phyloP scores from a whole-genome alignment of 2,888 invertebrate species.

The Tiphia femorata region DNA sequence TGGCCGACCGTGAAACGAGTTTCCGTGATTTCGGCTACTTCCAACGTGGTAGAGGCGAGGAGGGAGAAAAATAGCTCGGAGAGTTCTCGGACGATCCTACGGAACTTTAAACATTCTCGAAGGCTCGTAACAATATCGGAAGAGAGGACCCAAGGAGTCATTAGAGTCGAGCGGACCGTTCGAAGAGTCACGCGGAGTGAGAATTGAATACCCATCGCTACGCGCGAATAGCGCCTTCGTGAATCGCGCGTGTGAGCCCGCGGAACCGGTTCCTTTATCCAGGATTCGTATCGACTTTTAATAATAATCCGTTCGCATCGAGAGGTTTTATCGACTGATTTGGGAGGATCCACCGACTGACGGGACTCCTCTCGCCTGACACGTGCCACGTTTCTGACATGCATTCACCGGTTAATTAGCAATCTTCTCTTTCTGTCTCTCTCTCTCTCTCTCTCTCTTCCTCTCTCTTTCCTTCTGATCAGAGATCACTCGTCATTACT shows the following conservation, averaged over 20 bases:
- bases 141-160: too few species aligned
- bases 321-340: conserved; percentile 39
- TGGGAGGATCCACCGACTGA: conserved; percentile 27
- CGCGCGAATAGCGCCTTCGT: not conserved
- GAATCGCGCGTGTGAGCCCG: too few species aligned
- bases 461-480: conserved; percentile 1
- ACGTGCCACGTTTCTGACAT: conserved; percentile 23
- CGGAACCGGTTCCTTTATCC: conserved; percentile 35
- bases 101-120: too few species aligned
- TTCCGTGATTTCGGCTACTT: conserved; percentile 40
- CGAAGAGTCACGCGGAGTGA: too few species aligned
- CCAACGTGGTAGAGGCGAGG: not conserved
- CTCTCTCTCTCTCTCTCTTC: not conserved
- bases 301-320: conserved; percentile 30
- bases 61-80: too few species aligned
- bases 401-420: conserved; percentile 37
- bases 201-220: too few species aligned
- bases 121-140: too few species aligned
- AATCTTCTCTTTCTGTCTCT: conserved; percentile 5
- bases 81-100: too few species aligned
- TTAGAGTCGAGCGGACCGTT: too few species aligned
- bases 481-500: not conserved
- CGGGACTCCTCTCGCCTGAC: conserved; percentile 28
- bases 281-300: conserved; percentile 25
- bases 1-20: too few species aligned